A percentile compares a stretch with the other conserved stretches of the same genome.
Conservation (phyloP, 2,113 vertebrate genomes). For the Chascanopsetta lugubris region DNA sequence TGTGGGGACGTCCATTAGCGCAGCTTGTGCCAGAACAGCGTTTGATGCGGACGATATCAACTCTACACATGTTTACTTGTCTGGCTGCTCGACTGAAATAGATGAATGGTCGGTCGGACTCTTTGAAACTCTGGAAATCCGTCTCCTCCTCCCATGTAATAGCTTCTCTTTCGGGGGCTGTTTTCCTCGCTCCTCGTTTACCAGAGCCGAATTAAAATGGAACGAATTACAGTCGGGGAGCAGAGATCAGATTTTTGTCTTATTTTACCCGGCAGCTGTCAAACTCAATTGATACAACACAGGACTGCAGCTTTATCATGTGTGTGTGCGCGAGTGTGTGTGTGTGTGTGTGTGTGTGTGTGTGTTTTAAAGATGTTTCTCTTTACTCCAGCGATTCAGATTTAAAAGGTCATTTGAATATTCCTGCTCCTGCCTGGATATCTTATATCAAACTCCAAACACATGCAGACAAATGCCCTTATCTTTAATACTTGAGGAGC, state of each 20-base stretch:
- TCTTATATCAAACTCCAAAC: slow-evolving; percentile 59
- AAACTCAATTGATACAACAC: slow-evolving; percentile 54
- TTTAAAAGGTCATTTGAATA: slow-evolving; percentile 71
- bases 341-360: neutral
- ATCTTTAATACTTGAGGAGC: slow-evolving; percentile 83
- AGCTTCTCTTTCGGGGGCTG: slow-evolving; percentile 39
- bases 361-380: slow-evolving; percentile 33
- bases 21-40: too few species aligned
- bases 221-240: slow-evolving; percentile 65
- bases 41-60: neutral
- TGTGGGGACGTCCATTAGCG: neutral
- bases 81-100: neutral
- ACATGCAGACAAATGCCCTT: slow-evolving; percentile 56
- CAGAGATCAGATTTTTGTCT: slow-evolving; percentile 73
- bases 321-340: neutral
- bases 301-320: slow-evolving; percentile 12
- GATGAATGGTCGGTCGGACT: slow-evolving; percentile 31
- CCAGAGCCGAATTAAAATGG: slow-evolving; percentile 66
- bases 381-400: slow-evolving; percentile 42
- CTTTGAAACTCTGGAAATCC: slow-evolving; percentile 54
- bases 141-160: slow-evolving; percentile 49
- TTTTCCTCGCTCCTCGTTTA: slow-evolving; percentile 49
- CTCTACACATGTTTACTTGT: neutral
- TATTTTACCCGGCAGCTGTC: slow-evolving; percentile 55
- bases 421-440: slow-evolving; percentile 21